Evolutionary conservation across 2,113 vertebrate species (phyloP), one percentile per base, ranked within the genome.

Genomic region (Hydropotes inermis): DNA sequence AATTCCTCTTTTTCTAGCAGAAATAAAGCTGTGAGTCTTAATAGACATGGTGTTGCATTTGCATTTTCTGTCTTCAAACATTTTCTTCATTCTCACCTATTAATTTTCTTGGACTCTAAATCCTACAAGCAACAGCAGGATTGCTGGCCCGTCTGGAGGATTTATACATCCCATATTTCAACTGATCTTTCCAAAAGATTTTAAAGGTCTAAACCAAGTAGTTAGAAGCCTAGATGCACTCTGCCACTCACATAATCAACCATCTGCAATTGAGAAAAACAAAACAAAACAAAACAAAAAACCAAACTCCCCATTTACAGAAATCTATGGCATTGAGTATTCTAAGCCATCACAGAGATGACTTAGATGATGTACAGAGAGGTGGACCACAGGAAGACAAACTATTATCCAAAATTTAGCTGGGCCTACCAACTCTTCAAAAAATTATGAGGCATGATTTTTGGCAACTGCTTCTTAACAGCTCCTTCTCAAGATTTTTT

Each of bases 21-120:
- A 82, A 99, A 99, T 99, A 99, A 99, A 99, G 91, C 97, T 64
- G 95, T 98, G 97, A 95, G 54, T 98, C 47, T 98, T 97, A 97
- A 91, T 98, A 97, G 88, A 96, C 70, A 87, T 88, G 87, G 95
- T 86, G 81, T 52, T 96, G 82, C 89, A 36, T 33, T 97, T 96
- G 60, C 92, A 45, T 33, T 97, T 61, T 92, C 4, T 54, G 39
- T 88, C 25, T 97, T 95, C 12, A 84, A 86, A 94, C 8, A 16
- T 83, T 89, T 85, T 67, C 54, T 89, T 1, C 7, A 36, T 13
- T 95, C 54, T 27, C 27, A 39, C 45, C 45, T 54, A 45, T 12
- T 45, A 4, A 87, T 83, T 88, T 95, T 82, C 85, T 47, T 90
- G 60, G 33, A 33, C 82, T 70, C 8, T 74, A 5, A 76, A 76